Evolutionary conservation across 2,888 invertebrate species (phyloP), one percentile per base, ranked within the genome.

Genomic region (Dorcus parallelipipedus): DNA sequence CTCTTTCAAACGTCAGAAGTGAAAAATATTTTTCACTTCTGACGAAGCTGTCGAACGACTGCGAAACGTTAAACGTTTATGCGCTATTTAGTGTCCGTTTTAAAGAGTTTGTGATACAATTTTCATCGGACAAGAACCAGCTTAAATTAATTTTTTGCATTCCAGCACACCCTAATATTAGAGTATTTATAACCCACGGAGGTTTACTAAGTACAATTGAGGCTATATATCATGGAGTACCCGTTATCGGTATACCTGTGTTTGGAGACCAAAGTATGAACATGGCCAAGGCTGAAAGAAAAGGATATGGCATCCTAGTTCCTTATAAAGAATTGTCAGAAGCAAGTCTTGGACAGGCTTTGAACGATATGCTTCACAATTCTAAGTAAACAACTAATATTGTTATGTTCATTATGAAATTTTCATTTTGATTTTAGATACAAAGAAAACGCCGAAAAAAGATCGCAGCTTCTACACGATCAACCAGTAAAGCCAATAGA

Each of bases 111-210:
- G n/a, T n/a, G n/a, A n/a, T n/a, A n/a, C n/a, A n/a, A n/a, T n/a
- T n/a, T n/a, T n/a, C n/a, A n/a, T n/a, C n/a, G n/a, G n/a, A n/a
- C n/a, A n/a, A n/a, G n/a, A n/a, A n/a, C n/a, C n/a, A n/a, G n/a
- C n/a, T 17, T 38, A 38, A 54, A 1, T 49, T 5, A 38, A 26
- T 26, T 26, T 26, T 33, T 6, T 6, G 1, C 3, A 20, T 20
- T 54, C 43, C 41, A 68, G 67, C 65, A 17, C 66, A 67, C 53
- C 60, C 60, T 1, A 68, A 68, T 49, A 50, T 68, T 7, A 67
- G 67, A 56, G 7, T 64, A 1, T 66, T 67, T 57, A 67, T 67
- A 33, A 64, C 66, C 1, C 68, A 68, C 54, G 67, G 68, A 17
- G 68, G 68, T 9, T 40, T 67, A 2, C 54, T 67, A 42, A 67